phyloP scores from a whole-genome alignment of 2,888 invertebrate genomes.

The Petrophora chlorosata region DNA sequence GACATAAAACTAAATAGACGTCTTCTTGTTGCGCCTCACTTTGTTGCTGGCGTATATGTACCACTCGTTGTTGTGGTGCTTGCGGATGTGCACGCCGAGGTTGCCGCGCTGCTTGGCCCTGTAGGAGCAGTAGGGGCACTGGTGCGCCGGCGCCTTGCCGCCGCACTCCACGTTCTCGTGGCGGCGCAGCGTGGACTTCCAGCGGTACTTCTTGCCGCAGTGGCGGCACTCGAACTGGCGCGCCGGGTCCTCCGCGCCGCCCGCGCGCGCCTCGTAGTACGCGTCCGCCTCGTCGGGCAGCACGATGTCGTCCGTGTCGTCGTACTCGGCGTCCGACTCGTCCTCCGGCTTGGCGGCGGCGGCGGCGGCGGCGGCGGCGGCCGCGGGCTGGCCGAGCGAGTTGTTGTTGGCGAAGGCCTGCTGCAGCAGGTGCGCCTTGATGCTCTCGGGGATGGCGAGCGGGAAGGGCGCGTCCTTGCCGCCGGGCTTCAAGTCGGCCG shows the following conservation, averaged over 20 bases:
- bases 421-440: conserved; percentile 67
- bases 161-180: conserved; percentile 94
- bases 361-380: too few relatives aligned
- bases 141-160: conserved; percentile 91
- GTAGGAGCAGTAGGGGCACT: conserved; percentile 91
- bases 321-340: conserved; percentile 78
- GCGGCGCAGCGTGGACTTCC: conserved; percentile 92
- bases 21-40: conserved; percentile 76
- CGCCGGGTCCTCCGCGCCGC: conserved; percentile 72
- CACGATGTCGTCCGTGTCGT: conserved; percentile 81
- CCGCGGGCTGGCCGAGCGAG: conserved; percentile 33
- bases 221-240: conserved; percentile 90
- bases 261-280: conserved; percentile 45
- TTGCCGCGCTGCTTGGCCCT: conserved; percentile 92
- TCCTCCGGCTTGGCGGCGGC: too few relatives aligned
- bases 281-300: conserved; percentile 72
- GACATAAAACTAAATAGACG: conserved; percentile 47
- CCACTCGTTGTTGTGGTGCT: conserved; percentile 87
- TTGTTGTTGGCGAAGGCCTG: conserved; percentile 74
- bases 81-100: conserved; percentile 91
- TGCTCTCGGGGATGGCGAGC: conserved; percentile 54
- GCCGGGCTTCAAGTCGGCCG: background rate
- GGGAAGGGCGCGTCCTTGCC: background rate
- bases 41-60: conserved; percentile 78
- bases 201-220: conserved; percentile 93